Conservation (phyloP, 2,797 vertebrate species). For the Natrix natrix region DNA sequence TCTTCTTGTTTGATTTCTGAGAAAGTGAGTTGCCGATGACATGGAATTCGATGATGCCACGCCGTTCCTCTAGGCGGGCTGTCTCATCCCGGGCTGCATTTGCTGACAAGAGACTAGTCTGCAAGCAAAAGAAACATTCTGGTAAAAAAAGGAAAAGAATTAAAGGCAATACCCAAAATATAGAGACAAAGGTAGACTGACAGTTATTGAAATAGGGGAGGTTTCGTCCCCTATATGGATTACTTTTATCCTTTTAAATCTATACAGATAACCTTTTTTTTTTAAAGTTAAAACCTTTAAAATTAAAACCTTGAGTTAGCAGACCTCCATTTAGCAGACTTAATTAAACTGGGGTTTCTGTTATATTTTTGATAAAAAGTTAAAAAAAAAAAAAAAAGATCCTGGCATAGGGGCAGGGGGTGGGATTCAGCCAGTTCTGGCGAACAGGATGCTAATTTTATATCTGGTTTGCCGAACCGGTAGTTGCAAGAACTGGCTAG, state of each 20-base stretch:
- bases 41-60: conserved; percentile 97
- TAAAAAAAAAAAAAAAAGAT: no score
- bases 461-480: no score
- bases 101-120: conserved; percentile 91
- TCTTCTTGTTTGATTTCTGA: conserved; percentile 97
- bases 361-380: no score
- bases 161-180: background rate
- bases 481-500: no score
- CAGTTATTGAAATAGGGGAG: no score
- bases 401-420: no score
- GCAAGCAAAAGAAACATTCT: fast-evolving
- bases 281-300: background rate
- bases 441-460: no score
- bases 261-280: background rate
- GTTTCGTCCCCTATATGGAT: background rate
- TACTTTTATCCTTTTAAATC: background rate
- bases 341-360: background rate
- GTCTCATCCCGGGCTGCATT: conserved; percentile 96
- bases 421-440: no score
- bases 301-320: background rate
- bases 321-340: background rate
- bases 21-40: conserved; percentile 97
- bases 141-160: no score
- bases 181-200: background rate
- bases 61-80: conserved; percentile 90